Evolutionary conservation across 2,797 vertebrate genomes (phyloP).

Genomic region (Brotogeris chrysoptera): DNA sequence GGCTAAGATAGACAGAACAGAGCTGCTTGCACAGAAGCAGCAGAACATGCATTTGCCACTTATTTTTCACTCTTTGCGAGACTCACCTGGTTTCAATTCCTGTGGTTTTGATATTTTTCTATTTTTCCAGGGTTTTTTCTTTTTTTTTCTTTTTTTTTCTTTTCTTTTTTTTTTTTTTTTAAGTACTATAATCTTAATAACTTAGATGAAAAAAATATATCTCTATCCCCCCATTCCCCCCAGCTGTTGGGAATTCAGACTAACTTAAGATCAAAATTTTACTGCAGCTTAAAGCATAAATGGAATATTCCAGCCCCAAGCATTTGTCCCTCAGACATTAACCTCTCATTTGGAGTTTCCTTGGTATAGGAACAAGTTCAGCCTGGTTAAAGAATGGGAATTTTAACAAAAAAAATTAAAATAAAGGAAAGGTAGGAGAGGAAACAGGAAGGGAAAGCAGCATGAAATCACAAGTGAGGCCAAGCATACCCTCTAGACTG

Average conservation of each 20-base stretch:
- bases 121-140: neutral
- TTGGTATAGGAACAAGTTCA: neutral
- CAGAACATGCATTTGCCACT: neutral
- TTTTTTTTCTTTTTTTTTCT: neutral
- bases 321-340: neutral
- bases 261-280: neutral
- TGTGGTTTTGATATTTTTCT: neutral
- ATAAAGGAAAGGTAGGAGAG: neutral
- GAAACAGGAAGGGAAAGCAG: neutral
- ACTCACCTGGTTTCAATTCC: neutral
- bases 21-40: neutral
- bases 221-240: accelerated
- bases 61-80: neutral
- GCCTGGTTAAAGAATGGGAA: neutral
- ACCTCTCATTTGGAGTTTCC: neutral
- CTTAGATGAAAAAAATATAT: neutral
- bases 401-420: neutral
- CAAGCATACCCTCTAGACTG: neutral
- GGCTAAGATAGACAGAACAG: neutral
- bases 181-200: neutral
- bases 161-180: neutral
- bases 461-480: neutral
- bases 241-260: neutral
- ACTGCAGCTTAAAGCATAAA: neutral
- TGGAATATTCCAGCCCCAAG: neutral